These are phyloP conservation scores for Squalus acanthias DNA, from an alignment of 2,797 vertebrate genomes.

Conservation along the genomic window DNA sequence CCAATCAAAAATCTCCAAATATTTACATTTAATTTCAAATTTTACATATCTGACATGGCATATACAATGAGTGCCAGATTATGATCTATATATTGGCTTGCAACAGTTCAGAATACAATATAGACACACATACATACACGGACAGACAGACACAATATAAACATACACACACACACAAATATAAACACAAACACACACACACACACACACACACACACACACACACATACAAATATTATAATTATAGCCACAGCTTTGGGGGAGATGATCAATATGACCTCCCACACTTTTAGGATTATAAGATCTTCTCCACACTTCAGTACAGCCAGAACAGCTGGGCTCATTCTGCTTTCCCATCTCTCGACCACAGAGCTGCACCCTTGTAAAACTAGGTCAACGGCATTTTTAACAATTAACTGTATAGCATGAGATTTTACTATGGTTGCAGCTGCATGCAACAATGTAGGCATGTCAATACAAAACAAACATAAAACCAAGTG, in stretches of 20 bases:
- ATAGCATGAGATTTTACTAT: not conserved
- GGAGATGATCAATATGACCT: not conserved
- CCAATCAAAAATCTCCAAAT: not conserved
- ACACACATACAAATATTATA: not conserved
- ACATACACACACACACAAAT: too few relatives aligned
- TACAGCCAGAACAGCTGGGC: not conserved
- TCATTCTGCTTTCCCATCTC: not conserved
- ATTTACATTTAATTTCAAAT: not conserved
- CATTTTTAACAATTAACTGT: not conserved
- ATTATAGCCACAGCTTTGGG: not conserved
- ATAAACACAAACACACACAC: too few relatives aligned
- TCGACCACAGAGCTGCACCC: not conserved
- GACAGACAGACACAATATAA: too few relatives aligned
- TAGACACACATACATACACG: too few relatives aligned
- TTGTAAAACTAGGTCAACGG: constrained; percentile 25
- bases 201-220: too few relatives aligned
- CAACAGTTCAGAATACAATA: not conserved
- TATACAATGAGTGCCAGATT: not conserved
- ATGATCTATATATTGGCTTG: not conserved
- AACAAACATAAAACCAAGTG: not conserved
- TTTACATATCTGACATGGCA: not conserved
- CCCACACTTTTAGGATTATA: not conserved
- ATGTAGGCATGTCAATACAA: not conserved
- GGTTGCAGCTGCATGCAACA: not conserved
- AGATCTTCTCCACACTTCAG: not conserved